Base-by-base conservation (phyloP, 2,797 vertebrate genomes). In the Australoheros facetus region DNA sequence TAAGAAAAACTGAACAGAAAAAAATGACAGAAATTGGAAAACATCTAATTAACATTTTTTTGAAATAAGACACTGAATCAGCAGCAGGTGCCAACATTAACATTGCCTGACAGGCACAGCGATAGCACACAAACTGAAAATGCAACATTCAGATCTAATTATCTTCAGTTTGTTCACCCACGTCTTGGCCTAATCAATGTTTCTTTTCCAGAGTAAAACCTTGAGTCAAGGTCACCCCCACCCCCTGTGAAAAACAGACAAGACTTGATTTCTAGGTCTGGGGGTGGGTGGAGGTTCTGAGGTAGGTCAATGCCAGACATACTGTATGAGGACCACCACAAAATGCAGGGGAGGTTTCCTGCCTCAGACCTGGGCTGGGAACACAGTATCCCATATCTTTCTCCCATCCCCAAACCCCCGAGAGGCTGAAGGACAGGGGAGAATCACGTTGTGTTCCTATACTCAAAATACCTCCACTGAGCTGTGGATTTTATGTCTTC, bases 261-360 rank as follows among this genome's bases (percentile, higher is more conserved):
- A 78, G 74, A 75, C 80, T 69, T 71, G 57, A 78, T 73, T 57
- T 79, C 8, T 56, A 69, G 62, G 45, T 79, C 8, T 57, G 71
- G 62, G 45, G 78, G 75, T 5, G 39, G 37, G 64, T 39, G 5
- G 78, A 60, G 62, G 34, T n/a, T 13, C 19, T 76, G 82, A 88
- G 77, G 82, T 62, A 28, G 73, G 60, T 37, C 80, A 80, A 86
- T 30, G 79, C 26, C 80, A 91, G 87, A 90, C 37, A 11, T 60
- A 71, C 66, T 32, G 28, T 30, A 30, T 4, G 72, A 87, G 78
- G 90, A 92, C 85, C 60, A 48, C 93, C 94, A 90, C 93, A 89
- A 94, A 93, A 93, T 95, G 94, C 93, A 95, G 92, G 92, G 95
- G 95, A 96, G 95, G 94, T 88, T 96, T 95, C 94, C 94, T 95